A percentile compares a stretch with the other conserved stretches of the same genome.
These are phyloP conservation scores for Campaea margaritaria DNA, from an alignment of 2,888 invertebrate species.

Conservation along the genomic window DNA sequence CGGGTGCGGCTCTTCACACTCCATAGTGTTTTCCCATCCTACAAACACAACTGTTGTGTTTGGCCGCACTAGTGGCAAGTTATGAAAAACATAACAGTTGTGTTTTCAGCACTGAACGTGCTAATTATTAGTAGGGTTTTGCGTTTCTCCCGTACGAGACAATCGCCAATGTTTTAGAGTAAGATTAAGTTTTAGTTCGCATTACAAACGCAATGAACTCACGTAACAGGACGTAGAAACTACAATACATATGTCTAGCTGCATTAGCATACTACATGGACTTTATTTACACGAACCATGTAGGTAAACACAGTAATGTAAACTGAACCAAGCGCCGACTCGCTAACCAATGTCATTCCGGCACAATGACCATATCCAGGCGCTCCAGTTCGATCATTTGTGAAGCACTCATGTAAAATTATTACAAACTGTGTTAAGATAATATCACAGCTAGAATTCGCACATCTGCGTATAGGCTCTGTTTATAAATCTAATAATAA, in stretches of 20 bases:
- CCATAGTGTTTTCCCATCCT: no score
- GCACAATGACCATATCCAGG: constrained; percentile 7
- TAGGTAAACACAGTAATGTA: constrained; percentile 14
- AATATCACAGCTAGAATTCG: no score
- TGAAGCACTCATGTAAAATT: background rate
- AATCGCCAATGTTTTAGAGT: no score
- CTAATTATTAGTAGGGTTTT: no score
- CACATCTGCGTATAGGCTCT: no score
- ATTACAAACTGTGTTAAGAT: background rate
- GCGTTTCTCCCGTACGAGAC: no score
- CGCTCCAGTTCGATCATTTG: background rate
- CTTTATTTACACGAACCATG: constrained; percentile 12
- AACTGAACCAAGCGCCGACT: constrained; percentile 1
- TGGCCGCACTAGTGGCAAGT: no score
- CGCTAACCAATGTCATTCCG: constrained; percentile 19
- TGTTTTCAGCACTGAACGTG: no score
- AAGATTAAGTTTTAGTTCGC: background rate
- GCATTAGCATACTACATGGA: constrained; percentile 10
- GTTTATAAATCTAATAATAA: no score
- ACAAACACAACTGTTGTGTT: no score
- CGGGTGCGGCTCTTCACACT: no score
- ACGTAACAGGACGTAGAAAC: background rate
- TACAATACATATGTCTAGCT: background rate
- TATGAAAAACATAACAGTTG: no score
- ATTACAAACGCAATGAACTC: background rate